Conservation (phyloP, 1,140 invertebrate genomes). For the Diuraphis noxia region DNA sequence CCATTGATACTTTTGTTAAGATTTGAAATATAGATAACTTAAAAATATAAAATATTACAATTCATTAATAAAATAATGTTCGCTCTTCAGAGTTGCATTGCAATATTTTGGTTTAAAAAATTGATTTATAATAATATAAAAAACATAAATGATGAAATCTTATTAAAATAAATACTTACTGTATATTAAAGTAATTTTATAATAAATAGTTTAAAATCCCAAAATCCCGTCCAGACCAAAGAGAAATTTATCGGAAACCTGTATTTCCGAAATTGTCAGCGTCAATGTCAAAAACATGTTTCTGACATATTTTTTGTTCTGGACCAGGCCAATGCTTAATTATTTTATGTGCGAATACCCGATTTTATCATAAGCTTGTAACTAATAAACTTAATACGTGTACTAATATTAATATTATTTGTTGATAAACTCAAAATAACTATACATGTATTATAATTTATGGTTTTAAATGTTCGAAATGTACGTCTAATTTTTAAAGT, state of each 20-base stretch:
- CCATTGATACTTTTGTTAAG: neutral
- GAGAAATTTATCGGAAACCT: too few species aligned
- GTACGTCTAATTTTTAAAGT: neutral
- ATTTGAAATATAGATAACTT: neutral
- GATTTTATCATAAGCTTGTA: neutral
- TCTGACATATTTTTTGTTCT: too few species aligned
- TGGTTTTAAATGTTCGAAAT: neutral
- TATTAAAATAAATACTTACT: neutral
- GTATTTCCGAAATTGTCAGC: too few species aligned
- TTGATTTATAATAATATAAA: too few species aligned
- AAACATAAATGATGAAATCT: neutral
- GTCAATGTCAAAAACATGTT: too few species aligned
- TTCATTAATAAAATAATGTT: neutral
- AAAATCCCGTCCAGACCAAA: too few species aligned
- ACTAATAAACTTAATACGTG: neutral
- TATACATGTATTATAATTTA: neutral
- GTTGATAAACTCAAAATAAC: neutral
- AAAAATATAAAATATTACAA: neutral
- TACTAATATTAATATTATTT: neutral
- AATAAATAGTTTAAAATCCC: neutral
- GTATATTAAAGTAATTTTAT: neutral
- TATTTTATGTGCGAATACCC: neutral
- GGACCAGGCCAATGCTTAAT: too few species aligned
- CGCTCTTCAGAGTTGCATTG: neutral
- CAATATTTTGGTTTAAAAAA: neutral